These are phyloP conservation scores for Tragelaphus scriptus DNA, from an alignment of 2,113 vertebrate species.

Conservation along the genomic window DNA sequence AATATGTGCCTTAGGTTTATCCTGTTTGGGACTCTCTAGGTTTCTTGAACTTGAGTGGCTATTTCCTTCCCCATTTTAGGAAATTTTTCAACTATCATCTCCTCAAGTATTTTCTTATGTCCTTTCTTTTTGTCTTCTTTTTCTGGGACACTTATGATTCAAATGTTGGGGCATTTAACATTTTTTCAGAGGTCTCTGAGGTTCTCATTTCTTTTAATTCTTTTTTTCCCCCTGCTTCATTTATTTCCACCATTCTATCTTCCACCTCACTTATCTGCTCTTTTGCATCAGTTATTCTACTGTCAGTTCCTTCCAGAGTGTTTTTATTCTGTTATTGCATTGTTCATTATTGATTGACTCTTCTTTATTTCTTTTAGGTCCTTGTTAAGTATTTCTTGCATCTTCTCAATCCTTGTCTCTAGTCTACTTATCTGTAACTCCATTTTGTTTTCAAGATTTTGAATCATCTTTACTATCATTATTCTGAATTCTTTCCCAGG, in stretches of 20 bases:
- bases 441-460: background rate
- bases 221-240: background rate
- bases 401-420: background rate
- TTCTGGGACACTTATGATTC: background rate
- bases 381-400: background rate
- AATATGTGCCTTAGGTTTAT: background rate
- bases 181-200: background rate
- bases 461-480: background rate
- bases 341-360: background rate
- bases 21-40: background rate
- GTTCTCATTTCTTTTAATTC: background rate
- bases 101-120: background rate
- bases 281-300: background rate
- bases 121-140: background rate
- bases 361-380: background rate
- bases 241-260: background rate
- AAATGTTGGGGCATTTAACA: background rate
- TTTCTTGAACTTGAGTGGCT: background rate
- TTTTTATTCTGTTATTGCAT: background rate
- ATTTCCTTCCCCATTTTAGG: background rate
- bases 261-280: background rate
- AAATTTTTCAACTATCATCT: background rate
- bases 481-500: background rate
- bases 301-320: background rate
- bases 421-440: background rate